Conservation (phyloP, 2,888 invertebrate genomes). For the Limnephilus lunatus region DNA sequence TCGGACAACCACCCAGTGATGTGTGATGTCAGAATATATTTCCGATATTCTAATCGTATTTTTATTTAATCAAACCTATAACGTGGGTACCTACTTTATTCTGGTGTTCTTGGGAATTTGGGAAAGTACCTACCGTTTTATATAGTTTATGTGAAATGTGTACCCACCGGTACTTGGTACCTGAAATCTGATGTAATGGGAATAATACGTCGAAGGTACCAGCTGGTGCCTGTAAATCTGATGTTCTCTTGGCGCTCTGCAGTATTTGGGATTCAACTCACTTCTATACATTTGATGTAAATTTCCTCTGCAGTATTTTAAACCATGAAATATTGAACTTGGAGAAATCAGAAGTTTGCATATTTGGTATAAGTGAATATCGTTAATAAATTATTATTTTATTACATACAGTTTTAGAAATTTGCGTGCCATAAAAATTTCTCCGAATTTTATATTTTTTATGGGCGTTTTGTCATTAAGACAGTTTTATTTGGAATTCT, state of each 20-base stretch:
- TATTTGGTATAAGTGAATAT: not conserved
- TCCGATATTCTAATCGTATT: not conserved
- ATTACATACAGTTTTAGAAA: not conserved
- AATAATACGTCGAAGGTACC: not conserved
- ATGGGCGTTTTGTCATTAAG: not conserved
- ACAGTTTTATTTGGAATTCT: not conserved
- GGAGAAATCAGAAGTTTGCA: slow-evolving; percentile 6
- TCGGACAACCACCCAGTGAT: slow-evolving; percentile 54
- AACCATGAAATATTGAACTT: not conserved
- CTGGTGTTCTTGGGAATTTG: not conserved
- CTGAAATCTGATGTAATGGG: not conserved
- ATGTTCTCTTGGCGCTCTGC: not conserved
- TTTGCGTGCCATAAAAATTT: slow-evolving; percentile 38
- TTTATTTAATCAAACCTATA: not conserved
- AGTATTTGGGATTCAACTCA: not conserved
- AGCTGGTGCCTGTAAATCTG: not conserved
- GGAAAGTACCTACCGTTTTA: not conserved
- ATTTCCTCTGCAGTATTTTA: not conserved
- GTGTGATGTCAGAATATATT: not conserved
- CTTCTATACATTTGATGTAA: not conserved
- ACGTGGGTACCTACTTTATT: not conserved
- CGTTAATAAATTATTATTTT: not conserved
- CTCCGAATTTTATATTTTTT: not conserved
- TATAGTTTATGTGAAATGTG: not conserved
- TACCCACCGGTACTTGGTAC: not conserved